Evolutionary conservation across 2,113 vertebrate genomes (phyloP), one percentile per base, ranked within the genome.

Genomic region (Megaptera novaeangliae): DNA sequence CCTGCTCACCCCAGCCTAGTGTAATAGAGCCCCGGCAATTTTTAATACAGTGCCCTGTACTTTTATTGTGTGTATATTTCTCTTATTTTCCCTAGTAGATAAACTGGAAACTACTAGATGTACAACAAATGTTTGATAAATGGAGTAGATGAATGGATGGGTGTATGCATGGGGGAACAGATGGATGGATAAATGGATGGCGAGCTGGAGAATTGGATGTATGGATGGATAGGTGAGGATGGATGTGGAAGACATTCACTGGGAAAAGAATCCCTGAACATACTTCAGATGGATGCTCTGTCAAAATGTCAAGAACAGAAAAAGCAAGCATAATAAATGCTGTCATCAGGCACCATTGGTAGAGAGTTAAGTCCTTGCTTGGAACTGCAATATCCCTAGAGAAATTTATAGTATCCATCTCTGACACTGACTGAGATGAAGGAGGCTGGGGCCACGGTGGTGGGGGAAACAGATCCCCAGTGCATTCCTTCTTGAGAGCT

Each of bases 271-370:
- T 13, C 31, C 11, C 36, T 78, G 63, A 34, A 63, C 23, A 52
- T 18, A 55, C 34, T 88, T 93, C n/a, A 95, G 78, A 72, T 31
- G 39, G 61, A 49, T 36, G 41, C 23, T 86, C 68, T 71, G 44
- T 74, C 69, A 25, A 92, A 89, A 89, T 3, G 31, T 27, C 80
- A 83, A 52, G 68, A 95, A 36, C 23, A 66, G 87, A 68, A 81
- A 75, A 46, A 49, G 20, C 36, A 72, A 52, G 55, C 57, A 20
- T 57, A 68, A 57, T 18, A 39, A 44, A n/a, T 29, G 64, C 66
- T 13, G n/a, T 78, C 46, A 46, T 41, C 71, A 34, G 71, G 21
- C n/a, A 64, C 23, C 72, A 46, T 3, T 0, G 2, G 29, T 14
- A 68, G 86, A 64, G 23, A 89, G 25, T 15, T 12, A 74, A 68